These are phyloP conservation scores for Pontoporia blainvillei DNA, from an alignment of 2,113 vertebrate species.

Conservation along the genomic window DNA sequence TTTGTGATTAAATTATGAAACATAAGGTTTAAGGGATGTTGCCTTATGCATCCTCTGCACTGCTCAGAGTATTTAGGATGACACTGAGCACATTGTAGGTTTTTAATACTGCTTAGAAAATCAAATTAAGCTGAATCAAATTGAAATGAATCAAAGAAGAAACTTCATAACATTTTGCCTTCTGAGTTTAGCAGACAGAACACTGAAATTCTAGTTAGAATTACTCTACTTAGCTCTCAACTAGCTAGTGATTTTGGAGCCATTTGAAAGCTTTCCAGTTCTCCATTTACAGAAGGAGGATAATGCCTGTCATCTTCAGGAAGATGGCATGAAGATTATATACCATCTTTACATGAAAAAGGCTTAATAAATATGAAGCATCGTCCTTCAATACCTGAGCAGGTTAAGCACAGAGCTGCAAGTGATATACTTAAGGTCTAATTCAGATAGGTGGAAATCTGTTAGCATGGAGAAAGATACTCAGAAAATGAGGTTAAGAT, in stretches of 20 bases:
- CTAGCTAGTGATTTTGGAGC: constrained; percentile 12
- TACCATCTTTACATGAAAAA: background rate
- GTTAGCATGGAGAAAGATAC: background rate
- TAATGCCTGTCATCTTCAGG: background rate
- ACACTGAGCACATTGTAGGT: background rate
- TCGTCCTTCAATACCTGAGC: background rate
- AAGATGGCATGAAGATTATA: background rate
- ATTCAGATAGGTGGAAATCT: background rate
- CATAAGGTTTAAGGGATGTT: background rate
- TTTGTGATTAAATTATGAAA: constrained; percentile 30
- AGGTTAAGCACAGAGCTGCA: background rate
- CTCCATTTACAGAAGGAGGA: background rate
- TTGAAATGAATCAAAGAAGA: constrained; percentile 28
- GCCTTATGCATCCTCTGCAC: background rate
- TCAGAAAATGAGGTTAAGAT: background rate
- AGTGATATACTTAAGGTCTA: background rate
- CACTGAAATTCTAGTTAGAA: constrained; percentile 29
- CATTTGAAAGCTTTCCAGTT: constrained; percentile 36
- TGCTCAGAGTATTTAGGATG: background rate
- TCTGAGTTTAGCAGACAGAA: constrained; percentile 6
- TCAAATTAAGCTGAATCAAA: background rate
- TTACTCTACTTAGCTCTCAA: constrained; percentile 24
- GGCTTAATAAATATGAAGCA: background rate
- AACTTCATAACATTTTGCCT: constrained; percentile 40
- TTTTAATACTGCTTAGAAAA: constrained; percentile 28